phyloP scores from a whole-genome alignment of 2,113 vertebrate species.

The Condylura cristata region DNA sequence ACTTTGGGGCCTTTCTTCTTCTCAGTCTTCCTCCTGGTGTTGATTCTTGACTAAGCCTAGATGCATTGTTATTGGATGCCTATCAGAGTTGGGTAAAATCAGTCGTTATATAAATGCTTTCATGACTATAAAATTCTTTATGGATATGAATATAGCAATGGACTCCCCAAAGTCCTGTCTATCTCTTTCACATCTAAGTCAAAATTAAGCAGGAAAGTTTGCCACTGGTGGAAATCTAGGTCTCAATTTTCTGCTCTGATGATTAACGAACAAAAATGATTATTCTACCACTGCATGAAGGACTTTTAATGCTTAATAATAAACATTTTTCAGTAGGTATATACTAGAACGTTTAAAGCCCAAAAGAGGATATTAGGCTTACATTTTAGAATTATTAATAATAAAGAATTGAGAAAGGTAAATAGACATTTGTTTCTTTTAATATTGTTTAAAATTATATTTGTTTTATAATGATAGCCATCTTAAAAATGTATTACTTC shows the following conservation, averaged over 20 bases:
- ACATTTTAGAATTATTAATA: background rate
- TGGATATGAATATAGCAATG: background rate
- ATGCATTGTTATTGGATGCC: background rate
- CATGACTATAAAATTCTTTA: background rate
- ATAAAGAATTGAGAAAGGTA: background rate
- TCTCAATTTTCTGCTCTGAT: background rate
- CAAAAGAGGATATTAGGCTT: background rate
- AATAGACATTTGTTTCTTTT: background rate
- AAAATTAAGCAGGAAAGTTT: background rate
- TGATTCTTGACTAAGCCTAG: background rate
- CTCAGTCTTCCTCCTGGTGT: background rate
- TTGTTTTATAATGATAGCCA: background rate
- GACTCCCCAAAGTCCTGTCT: background rate
- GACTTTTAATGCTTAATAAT: background rate
- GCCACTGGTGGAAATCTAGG: background rate
- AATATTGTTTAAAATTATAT: slow-evolving; percentile 5
- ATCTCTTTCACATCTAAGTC: background rate
- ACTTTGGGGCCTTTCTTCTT: background rate
- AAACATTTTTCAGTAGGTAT: background rate
- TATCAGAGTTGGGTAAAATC: background rate
- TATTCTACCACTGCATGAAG: background rate
- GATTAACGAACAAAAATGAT: background rate
- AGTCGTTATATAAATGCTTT: background rate
- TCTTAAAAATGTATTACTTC: no score
- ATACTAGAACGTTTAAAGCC: background rate